Percentiles rank a stretch among this genome's conserved stretches.
phyloP scores from a whole-genome alignment of 2,113 vertebrate genomes.

The Porphyrio hochstetteri region DNA sequence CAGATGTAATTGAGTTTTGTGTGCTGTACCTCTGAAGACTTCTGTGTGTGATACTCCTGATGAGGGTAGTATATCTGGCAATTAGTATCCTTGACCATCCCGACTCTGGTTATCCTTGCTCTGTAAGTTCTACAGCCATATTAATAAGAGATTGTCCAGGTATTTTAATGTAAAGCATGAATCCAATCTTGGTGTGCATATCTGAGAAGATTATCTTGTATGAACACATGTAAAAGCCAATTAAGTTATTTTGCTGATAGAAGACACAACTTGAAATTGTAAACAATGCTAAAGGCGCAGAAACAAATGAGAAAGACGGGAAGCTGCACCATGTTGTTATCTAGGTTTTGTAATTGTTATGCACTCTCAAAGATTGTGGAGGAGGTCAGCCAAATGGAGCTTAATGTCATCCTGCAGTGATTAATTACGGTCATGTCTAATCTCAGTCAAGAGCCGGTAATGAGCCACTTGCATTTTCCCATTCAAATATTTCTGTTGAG shows the following conservation, averaged over 20 bases:
- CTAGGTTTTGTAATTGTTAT: neutral
- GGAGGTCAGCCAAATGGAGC: neutral
- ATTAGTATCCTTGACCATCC: neutral
- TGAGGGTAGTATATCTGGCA: neutral
- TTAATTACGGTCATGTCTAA: neutral
- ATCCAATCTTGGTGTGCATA: neutral
- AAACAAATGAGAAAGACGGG: neutral
- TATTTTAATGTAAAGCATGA: neutral
- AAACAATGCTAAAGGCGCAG: neutral
- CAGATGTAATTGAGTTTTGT: neutral
- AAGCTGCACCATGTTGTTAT: neutral
- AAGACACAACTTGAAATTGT: neutral
- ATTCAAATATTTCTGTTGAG: neutral
- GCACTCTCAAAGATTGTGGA: neutral
- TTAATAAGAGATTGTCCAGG: neutral
- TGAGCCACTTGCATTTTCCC: neutral
- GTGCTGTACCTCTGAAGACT: neutral
- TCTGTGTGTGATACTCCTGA: neutral
- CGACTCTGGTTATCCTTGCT: neutral
- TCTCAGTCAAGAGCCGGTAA: neutral
- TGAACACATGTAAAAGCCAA: neutral
- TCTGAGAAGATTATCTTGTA: neutral
- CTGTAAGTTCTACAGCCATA: neutral
- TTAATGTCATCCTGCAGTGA: neutral
- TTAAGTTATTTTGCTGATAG: neutral